Evolutionary conservation across 2,888 invertebrate species (phyloP), one percentile per base, ranked within the genome.

Genomic region (Thumatha senex): DNA sequence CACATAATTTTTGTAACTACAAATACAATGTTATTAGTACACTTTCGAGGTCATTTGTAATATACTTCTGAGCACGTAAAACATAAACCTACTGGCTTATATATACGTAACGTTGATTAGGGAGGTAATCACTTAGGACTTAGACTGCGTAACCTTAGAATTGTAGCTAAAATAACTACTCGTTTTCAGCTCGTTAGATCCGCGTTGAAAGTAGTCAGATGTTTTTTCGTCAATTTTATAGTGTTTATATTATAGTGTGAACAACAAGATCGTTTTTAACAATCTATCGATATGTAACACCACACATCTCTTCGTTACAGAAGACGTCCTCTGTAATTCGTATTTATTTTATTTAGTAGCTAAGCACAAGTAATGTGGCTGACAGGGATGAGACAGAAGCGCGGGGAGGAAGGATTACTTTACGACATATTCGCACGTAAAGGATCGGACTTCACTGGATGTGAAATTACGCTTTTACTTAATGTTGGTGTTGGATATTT

Each of bases 281-380:
- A 30, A 12, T 1, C 11, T 9, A 24, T 67, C 56, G 58, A 61
- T 48, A 61, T 54, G 40, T 47, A 50, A 11, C 47, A 29, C 7
- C 5, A 18, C 29, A 47, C 54, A 54, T 47, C 67, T 51, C 68
- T 69, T 63, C 52, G 55, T 62, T 67, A 68, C 70, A 70, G 70
- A 65, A 74, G 76, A 74, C 76, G 73, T 76, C 74, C 67, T 54
- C 57, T 61, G 74, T 79, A 79, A 80, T 79, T 75, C 73, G 71
- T 77, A 80, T 80, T 80, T 80, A 80, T 80, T 80, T 80, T 80
- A 78, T 80, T 78, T 79, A 76, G 79, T 77, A 62, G 71, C 72
- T 78, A 80, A 80, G 80, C 68, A 78, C 72, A 61, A 80, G 70
- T 77, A 75, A 80, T 79, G 76, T 72, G 69, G 66, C 64, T 58